Percentiles rank a stretch among this genome's conserved stretches.
phyloP scores from a whole-genome alignment of 2,797 vertebrate species.

The Pitangus sulphuratus region DNA sequence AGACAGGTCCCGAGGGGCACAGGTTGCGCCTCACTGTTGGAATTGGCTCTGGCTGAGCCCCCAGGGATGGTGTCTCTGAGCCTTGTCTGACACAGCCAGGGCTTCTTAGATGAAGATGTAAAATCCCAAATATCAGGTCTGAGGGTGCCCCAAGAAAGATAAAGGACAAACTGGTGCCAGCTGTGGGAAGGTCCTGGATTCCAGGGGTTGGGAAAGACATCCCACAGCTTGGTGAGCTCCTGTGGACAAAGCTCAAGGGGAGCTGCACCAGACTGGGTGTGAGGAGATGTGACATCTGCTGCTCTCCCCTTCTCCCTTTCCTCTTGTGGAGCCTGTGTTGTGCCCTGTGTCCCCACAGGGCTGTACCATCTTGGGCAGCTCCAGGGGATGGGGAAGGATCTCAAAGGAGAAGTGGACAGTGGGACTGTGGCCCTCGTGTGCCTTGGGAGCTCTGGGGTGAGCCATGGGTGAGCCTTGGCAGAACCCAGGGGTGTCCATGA shows the following conservation, averaged over 20 bases:
- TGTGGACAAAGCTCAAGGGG: rapidly evolving
- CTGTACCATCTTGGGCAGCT: not conserved
- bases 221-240: not conserved
- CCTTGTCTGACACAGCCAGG: not conserved
- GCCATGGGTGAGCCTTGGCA: not conserved
- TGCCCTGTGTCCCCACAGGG: rapidly evolving
- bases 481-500: rapidly evolving
- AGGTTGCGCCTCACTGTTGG: rapidly evolving
- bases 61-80: not conserved
- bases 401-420: not conserved
- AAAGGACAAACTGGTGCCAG: not conserved
- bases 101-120: not conserved
- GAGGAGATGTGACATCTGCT: not conserved
- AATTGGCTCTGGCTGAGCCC: rapidly evolving
- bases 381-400: too few relatives aligned
- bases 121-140: not conserved
- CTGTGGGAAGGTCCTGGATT: not conserved
- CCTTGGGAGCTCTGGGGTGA: not conserved
- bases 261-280: rapidly evolving
- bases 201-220: not conserved
- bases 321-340: rapidly evolving
- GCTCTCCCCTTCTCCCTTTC: not conserved
- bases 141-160: not conserved
- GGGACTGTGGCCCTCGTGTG: not conserved
- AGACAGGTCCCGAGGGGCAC: not conserved